phyloP scores from a whole-genome alignment of 2,113 vertebrate genomes.

The Collichthys lucidus region DNA sequence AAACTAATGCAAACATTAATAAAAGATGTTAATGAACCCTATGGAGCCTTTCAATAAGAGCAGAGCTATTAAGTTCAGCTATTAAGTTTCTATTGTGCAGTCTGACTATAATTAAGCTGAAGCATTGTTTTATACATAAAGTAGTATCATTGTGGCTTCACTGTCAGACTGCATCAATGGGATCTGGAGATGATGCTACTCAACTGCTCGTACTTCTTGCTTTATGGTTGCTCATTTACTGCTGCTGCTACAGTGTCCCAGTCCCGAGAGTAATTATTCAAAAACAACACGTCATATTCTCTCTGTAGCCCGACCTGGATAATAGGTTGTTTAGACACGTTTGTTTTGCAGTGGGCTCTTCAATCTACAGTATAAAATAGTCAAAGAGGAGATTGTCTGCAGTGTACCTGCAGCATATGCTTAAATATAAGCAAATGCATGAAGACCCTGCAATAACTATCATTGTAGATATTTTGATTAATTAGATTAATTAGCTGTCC shows the following conservation, averaged over 20 bases:
- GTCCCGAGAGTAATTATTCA: constrained; percentile 4
- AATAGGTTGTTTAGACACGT: not conserved
- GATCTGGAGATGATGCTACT: not conserved
- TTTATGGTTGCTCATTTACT: not conserved
- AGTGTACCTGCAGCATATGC: not conserved
- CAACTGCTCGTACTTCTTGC: not conserved
- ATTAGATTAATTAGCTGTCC: not conserved
- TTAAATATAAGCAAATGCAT: not conserved
- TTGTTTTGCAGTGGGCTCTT: not conserved
- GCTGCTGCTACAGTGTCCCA: constrained; percentile 3
- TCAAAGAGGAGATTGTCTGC: not conserved
- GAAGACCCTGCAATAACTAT: not conserved
- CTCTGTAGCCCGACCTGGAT: not conserved
- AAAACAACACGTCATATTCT: not conserved
- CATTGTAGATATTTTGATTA: not conserved
- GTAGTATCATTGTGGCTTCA: not conserved
- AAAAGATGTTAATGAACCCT: not conserved
- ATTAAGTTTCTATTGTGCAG: not conserved
- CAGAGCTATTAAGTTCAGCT: not conserved
- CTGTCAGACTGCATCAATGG: not conserved
- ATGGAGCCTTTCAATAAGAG: not conserved
- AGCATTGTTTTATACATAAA: not conserved
- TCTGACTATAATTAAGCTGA: not conserved
- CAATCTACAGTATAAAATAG: not conserved
- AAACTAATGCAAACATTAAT: not conserved